Evolutionary conservation across 2,888 invertebrate genomes (phyloP).

Genomic region (Scotopteryx bipunctaria): DNA sequence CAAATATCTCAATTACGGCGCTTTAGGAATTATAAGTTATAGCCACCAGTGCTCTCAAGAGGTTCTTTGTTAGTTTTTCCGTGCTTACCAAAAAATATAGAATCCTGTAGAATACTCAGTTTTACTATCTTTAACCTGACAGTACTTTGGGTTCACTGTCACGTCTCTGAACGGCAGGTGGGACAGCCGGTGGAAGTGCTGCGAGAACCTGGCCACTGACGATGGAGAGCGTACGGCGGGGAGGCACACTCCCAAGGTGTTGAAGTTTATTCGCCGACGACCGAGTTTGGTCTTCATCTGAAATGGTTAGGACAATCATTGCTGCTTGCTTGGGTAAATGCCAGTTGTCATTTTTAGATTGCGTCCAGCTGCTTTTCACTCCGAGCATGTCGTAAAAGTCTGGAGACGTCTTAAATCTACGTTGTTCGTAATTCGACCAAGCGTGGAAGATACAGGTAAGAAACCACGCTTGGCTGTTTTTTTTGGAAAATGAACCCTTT

Average conservation of each 20-base stretch:
- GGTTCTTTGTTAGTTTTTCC: background rate
- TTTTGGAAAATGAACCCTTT: no score
- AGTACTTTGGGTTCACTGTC: slow-evolving; percentile 21
- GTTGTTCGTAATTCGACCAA: no score
- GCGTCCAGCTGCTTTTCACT: no score
- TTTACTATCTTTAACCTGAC: slow-evolving; percentile 16
- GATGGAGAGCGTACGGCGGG: slow-evolving; percentile 21
- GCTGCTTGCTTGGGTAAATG: no score
- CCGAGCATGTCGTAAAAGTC: no score
- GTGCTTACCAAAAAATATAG: slow-evolving; percentile 29
- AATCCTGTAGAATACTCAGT: slow-evolving; percentile 4
- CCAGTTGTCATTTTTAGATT: no score
- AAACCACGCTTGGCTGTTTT: no score
- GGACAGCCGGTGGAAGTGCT: slow-evolving; percentile 17
- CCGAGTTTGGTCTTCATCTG: slow-evolving; percentile 16
- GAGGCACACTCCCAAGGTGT: slow-evolving; percentile 28
- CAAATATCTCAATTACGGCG: no score
- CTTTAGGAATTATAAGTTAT: no score
- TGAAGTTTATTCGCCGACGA: background rate
- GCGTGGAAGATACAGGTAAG: no score
- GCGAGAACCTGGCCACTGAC: slow-evolving; percentile 27
- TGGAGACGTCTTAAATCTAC: no score
- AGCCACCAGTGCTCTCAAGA: no score
- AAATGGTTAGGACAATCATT: slow-evolving; percentile 6
- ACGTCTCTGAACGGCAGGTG: slow-evolving; percentile 18